A percentile compares a stretch with the other conserved stretches of the same genome.
Evolutionary conservation across 2,888 invertebrate species (phyloP).

Genomic region (Venusia cambrica): DNA sequence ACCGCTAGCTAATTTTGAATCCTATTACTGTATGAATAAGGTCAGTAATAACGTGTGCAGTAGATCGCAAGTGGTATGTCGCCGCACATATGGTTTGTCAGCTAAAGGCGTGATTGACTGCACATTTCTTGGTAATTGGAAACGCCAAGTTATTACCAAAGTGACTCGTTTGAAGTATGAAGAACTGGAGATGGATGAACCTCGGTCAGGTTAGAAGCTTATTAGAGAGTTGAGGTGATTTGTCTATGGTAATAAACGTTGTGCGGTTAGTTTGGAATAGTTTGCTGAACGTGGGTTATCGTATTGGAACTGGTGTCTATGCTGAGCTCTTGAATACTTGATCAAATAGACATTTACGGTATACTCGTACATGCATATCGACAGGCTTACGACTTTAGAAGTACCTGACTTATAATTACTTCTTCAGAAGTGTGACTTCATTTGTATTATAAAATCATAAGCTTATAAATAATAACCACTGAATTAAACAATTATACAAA

Average conservation of each 20-base stretch:
- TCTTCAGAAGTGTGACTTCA: too few relatives aligned
- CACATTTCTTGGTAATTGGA: conserved; percentile 61
- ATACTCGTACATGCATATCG: too few relatives aligned
- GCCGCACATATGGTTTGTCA: conserved; percentile 48
- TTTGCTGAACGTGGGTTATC: background rate
- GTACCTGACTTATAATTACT: too few relatives aligned
- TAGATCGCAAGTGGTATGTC: conserved; percentile 25
- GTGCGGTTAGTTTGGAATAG: conserved; percentile 1
- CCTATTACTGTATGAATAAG: background rate
- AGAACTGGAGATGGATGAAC: conserved; percentile 27
- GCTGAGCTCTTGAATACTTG: too few relatives aligned
- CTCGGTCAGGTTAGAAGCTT: conserved; percentile 25
- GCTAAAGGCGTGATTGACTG: conserved; percentile 54
- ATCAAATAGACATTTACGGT: too few relatives aligned
- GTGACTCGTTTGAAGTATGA: conserved; percentile 39
- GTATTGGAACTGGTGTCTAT: background rate
- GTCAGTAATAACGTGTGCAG: background rate
- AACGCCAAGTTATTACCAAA: conserved; percentile 48
- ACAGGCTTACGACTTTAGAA: too few relatives aligned
- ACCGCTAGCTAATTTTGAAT: conserved; percentile 2
- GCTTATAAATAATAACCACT: too few relatives aligned
- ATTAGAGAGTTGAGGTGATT: conserved; percentile 23
- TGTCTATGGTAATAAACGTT: conserved; percentile 20
- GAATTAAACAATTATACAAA: too few relatives aligned
- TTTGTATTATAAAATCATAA: too few relatives aligned